phyloP scores from a whole-genome alignment of 2,888 invertebrate genomes.

The Unio delphinus region DNA sequence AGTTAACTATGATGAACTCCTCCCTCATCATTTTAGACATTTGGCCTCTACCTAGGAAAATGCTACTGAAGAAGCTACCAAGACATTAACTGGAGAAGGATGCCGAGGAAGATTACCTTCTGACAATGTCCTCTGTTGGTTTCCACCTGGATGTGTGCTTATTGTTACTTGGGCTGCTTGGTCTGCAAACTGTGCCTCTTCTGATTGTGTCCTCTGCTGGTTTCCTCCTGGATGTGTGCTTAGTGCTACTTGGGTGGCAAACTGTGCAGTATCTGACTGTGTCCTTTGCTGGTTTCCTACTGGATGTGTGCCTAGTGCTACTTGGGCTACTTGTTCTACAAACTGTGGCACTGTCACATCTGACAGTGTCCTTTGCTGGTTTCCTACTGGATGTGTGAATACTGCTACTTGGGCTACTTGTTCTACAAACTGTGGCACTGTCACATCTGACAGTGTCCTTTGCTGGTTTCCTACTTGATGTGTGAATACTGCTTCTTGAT shows the following conservation, averaged over 20 bases:
- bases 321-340: slow-evolving; percentile 53
- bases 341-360: slow-evolving; percentile 33
- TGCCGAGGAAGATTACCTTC: too few species aligned
- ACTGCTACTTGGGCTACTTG: slow-evolving; percentile 41
- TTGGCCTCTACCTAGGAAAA: too few species aligned
- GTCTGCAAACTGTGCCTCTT: slow-evolving; percentile 55
- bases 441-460: neutral
- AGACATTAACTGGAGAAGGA: too few species aligned
- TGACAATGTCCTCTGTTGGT: neutral
- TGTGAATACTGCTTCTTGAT: slow-evolving; percentile 2
- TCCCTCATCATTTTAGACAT: too few species aligned
- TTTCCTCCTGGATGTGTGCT: neutral
- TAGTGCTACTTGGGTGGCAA: slow-evolving; percentile 2
- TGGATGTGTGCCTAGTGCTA: slow-evolving; percentile 4
- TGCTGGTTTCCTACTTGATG: neutral
- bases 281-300: neutral
- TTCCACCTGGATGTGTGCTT: neutral
- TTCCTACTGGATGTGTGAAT: neutral
- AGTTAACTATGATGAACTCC: too few species aligned
- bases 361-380: neutral
- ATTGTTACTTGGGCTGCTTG: slow-evolving; percentile 40
- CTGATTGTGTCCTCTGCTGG: neutral
- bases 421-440: slow-evolving; percentile 50
- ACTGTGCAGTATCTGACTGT: too few species aligned
- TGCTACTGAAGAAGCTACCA: too few species aligned